Evolutionary conservation across 2,888 invertebrate species (phyloP).

Genomic region (Halictus ligatus): DNA sequence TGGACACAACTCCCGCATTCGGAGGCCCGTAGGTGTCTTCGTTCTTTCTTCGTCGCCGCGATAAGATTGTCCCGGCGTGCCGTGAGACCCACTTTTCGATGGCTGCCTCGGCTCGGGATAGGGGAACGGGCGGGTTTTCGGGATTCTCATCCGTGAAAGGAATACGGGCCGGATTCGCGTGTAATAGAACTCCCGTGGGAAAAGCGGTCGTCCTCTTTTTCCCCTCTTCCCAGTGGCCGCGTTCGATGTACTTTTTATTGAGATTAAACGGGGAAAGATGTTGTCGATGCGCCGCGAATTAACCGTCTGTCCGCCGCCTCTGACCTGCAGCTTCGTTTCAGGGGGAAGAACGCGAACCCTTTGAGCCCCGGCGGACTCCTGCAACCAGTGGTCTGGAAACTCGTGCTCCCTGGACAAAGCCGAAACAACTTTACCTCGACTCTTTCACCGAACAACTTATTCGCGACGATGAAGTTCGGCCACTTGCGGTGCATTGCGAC

Average conservation of each 20-base stretch:
- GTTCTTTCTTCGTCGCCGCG: conserved; percentile 31
- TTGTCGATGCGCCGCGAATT: conserved; percentile 10
- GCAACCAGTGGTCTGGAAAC: conserved; percentile 2
- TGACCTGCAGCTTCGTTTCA: not conserved
- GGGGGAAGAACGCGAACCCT: not conserved
- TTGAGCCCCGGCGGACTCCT: not conserved
- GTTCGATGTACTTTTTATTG: conserved; percentile 34
- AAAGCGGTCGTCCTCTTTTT: conserved; percentile 3
- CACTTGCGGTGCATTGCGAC: not conserved
- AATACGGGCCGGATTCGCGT: conserved; percentile 50
- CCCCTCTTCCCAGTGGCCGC: not conserved
- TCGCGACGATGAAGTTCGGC: not conserved
- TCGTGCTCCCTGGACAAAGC: not conserved
- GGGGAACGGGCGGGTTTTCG: conserved; percentile 11
- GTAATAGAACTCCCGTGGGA: conserved; percentile 52
- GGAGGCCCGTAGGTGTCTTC: conserved; percentile 44
- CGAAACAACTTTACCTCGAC: not conserved
- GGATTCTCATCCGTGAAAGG: conserved; percentile 53
- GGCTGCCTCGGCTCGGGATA: conserved; percentile 43
- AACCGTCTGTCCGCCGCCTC: not conserved
- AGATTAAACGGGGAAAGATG: conserved; percentile 20
- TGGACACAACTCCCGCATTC: conserved; percentile 46
- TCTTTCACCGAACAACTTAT: not conserved
- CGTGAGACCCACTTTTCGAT: conserved; percentile 62
- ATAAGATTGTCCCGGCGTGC: conserved; percentile 62